Percentiles rank a stretch among this genome's conserved stretches.
Conservation (phyloP, 23 tunicate genomes). For the Halocynthia roretzi region DNA sequence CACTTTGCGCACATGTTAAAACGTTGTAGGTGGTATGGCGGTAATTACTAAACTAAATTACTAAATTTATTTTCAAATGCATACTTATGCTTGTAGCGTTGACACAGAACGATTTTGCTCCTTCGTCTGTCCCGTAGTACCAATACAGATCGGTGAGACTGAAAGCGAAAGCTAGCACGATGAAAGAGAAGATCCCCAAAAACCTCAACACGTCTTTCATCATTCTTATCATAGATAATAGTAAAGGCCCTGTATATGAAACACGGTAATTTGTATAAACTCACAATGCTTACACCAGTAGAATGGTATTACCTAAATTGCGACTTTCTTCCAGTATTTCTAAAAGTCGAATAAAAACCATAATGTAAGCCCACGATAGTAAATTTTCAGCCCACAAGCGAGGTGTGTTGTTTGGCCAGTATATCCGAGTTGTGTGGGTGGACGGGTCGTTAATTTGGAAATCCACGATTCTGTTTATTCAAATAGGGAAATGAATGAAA, state of each 20-base stretch:
- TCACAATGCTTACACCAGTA: no score
- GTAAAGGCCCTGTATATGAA: constrained; percentile 44
- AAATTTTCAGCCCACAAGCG: constrained; percentile 22
- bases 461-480: no score
- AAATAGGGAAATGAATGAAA: no score
- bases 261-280: no score
- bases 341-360: constrained; percentile 34
- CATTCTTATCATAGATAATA: constrained; percentile 50
- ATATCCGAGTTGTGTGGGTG: background rate
- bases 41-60: no score
- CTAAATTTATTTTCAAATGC: no score
- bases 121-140: constrained; percentile 54
- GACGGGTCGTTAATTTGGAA: background rate
- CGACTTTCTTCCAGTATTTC: constrained; percentile 16
- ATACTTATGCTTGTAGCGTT: no score
- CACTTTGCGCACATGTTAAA: no score
- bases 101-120: background rate
- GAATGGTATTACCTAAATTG: background rate
- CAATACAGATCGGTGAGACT: constrained; percentile 59
- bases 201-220: constrained; percentile 46
- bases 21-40: no score
- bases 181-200: constrained; percentile 34
- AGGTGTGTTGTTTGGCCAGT: constrained; percentile 33
- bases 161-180: constrained; percentile 48
- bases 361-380: constrained; percentile 44